A percentile compares a stretch with the other conserved stretches of the same genome.
phyloP scores from a whole-genome alignment of 35 echinoderm and acorn worm genomes.

The Heliocidaris tuberculata region DNA sequence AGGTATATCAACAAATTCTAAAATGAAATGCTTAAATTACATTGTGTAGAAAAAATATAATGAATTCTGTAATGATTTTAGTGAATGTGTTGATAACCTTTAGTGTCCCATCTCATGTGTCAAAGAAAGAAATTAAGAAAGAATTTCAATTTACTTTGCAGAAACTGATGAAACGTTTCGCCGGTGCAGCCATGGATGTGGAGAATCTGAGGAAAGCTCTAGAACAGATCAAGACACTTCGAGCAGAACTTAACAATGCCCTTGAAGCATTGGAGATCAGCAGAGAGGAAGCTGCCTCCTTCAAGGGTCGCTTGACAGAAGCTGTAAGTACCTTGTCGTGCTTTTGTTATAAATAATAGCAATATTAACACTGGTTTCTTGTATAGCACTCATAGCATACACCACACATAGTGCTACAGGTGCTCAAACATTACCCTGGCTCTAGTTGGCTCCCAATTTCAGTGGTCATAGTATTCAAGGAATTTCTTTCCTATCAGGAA shows the following conservation, averaged over 20 bases:
- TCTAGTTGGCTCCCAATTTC: background rate
- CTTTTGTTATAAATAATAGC: background rate
- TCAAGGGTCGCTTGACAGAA: conserved; percentile 58
- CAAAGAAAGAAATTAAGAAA: background rate
- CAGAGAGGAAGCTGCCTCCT: conserved; percentile 56
- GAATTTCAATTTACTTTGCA: conserved; percentile 34
- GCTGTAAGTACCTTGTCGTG: conserved; percentile 49
- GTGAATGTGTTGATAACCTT: no score
- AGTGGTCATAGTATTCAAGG: background rate
- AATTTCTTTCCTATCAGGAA: background rate
- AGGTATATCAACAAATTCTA: no score
- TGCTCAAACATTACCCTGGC: background rate
- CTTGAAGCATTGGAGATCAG: conserved; percentile 61
- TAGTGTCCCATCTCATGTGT: background rate
- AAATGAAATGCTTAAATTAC: no score
- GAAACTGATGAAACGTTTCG: conserved; percentile 87
- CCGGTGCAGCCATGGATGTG: conserved; percentile 78
- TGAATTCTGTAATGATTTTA: no score
- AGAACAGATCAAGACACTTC: conserved; percentile 80
- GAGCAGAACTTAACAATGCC: conserved; percentile 63
- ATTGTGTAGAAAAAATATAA: no score
- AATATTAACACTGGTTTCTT: no score
- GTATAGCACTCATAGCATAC: no score
- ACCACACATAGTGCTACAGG: no score
- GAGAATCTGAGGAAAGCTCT: conserved; percentile 84